Evolutionary conservation across 2,888 invertebrate genomes (phyloP).

Genomic region (Muscina levida): DNA sequence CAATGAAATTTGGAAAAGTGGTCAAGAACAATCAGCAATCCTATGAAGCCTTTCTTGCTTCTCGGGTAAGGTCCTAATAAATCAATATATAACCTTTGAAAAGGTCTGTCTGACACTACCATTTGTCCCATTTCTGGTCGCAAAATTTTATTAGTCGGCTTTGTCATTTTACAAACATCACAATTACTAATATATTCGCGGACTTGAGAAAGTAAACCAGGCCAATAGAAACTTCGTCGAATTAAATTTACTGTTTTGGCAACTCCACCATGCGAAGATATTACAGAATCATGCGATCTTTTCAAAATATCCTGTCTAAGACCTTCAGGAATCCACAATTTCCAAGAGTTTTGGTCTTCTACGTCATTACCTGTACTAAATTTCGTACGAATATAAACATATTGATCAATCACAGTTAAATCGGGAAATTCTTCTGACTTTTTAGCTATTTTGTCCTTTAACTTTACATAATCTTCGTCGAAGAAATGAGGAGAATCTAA

Average conservation of each 20-base stretch:
- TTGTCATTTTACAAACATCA: conserved; percentile 20
- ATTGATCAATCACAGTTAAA: background rate
- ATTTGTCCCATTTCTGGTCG: background rate
- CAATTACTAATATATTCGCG: conserved; percentile 25
- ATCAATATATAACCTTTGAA: background rate
- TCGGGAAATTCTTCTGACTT: background rate
- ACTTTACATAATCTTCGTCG: too few species aligned
- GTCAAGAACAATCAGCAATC: background rate
- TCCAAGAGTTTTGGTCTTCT: background rate
- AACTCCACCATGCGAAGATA: background rate
- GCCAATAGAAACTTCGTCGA: conserved; percentile 48
- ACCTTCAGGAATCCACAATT: conserved; percentile 5
- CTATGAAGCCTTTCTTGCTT: background rate
- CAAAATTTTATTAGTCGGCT: background rate
- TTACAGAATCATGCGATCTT: background rate
- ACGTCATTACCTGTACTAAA: background rate
- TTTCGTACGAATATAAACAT: background rate
- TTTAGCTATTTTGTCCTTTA: too few species aligned
- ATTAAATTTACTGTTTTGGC: conserved; percentile 22
- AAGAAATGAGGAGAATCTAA: background rate
- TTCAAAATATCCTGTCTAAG: background rate
- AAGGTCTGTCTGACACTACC: background rate
- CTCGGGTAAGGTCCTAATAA: background rate
- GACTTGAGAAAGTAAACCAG: conserved; percentile 50
- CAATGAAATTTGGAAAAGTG: background rate